Evolutionary conservation across 2,113 vertebrate genomes (phyloP).

Genomic region (Thryonomys swinderianus): DNA sequence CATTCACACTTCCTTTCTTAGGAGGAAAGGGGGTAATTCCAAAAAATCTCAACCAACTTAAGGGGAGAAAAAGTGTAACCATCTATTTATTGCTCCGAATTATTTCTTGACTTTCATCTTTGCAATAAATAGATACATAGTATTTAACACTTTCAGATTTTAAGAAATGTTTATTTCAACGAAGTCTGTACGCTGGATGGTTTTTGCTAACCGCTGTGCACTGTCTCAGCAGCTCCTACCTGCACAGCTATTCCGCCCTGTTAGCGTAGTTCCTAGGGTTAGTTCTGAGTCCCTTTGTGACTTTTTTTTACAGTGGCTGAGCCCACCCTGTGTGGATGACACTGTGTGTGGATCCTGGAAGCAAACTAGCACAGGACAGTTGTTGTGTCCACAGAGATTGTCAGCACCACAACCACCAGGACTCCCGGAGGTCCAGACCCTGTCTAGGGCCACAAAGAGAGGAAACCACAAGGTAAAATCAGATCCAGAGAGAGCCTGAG

Average conservation of each 20-base stretch:
- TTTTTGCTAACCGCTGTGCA: neutral
- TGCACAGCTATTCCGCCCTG: neutral
- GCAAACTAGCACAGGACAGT: neutral
- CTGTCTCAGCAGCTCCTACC: neutral
- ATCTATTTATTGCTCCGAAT: neutral
- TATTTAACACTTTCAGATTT: constrained; percentile 10
- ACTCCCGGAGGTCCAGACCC: neutral
- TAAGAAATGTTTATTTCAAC: neutral
- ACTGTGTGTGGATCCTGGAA: neutral
- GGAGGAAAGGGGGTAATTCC: neutral
- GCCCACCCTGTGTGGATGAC: neutral
- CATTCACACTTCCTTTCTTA: neutral
- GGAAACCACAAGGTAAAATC: neutral
- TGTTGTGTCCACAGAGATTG: neutral
- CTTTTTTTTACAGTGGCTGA: neutral
- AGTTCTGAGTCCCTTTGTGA: neutral
- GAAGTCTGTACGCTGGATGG: neutral
- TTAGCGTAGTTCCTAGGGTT: neutral
- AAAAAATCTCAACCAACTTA: neutral
- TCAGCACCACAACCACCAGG: neutral
- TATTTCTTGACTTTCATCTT: neutral
- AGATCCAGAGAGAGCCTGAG: neutral
- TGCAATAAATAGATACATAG: neutral
- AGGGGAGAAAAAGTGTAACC: neutral
- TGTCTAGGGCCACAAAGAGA: neutral